Base-by-base conservation (phyloP, 2,113 vertebrate species). In the Microtus richardsoni region DNA sequence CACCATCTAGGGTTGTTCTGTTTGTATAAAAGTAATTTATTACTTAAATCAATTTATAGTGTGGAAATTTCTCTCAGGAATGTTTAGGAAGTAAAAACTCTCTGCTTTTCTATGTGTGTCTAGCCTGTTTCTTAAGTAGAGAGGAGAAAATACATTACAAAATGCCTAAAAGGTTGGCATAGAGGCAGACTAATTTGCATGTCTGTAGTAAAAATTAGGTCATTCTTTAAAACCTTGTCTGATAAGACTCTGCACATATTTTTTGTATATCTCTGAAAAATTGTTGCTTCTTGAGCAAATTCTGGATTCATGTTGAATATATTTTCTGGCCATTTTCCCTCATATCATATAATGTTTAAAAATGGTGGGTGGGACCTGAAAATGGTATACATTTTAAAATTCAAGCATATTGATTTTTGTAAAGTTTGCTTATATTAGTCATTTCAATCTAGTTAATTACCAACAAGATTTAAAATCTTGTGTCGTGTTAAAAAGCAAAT, bases 1-100 rank as follows among this genome's bases (percentile, higher is more conserved):
- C 79, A 73, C 33, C 24, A 39, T 86, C 91, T 13, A n/a, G 17
- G 12, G 10, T 54, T 62, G 41, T 75, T n/a, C 21, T 24, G 5
- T 95, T 88, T 93, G 21, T 79, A 88, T 71, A 92, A 95, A 95
- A 85, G n/a, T 66, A 52, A 95, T 85, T 96, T 94, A 93, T 91
- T 77, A 93, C 49, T 83, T 83, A 89, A 94, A 71, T 49, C 79
- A 93, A 78, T 12, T 62, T 77, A 84, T 73, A 79, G 39, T 41
- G 77, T 13, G 33, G 39, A 97, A 52, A 78, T 82, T 93, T 93
- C 24, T 94, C 80, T 82, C 96, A 91, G 90, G 71, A 96, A 88
- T 80, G 44, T 44, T 97, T 58, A 83, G 84, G 62, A 39, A 24
- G 22, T 82, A 87, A 77, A 93, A 90, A 91, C 88, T 85, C 22